phyloP scores from a whole-genome alignment of 2,113 vertebrate species.

The Lutjanus erythropterus region DNA sequence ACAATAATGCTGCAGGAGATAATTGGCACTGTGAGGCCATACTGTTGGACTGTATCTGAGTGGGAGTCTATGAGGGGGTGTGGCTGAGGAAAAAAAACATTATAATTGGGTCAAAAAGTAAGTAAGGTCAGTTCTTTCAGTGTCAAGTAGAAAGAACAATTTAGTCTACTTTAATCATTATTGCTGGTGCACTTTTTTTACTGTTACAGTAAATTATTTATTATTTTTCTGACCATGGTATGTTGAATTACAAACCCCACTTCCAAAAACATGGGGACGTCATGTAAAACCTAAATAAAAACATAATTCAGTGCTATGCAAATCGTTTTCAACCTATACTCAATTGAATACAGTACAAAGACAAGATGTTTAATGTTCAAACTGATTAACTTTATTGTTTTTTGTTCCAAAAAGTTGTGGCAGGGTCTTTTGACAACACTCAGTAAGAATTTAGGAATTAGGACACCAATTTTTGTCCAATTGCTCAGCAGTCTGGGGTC shows the following conservation, averaged over 20 bases:
- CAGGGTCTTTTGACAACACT: too few relatives aligned
- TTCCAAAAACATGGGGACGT: too few relatives aligned
- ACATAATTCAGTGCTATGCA: too few relatives aligned
- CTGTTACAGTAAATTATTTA: not conserved
- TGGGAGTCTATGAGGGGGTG: conserved; percentile 17
- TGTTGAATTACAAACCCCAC: not conserved
- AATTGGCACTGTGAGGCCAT: not conserved
- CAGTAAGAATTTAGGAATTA: too few relatives aligned
- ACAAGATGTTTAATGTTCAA: too few relatives aligned
- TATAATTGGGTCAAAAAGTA: not conserved
- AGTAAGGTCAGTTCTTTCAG: not conserved
- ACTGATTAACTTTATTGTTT: too few relatives aligned
- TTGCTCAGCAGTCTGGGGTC: too few relatives aligned
- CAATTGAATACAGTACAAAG: too few relatives aligned
- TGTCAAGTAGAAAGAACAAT: not conserved
- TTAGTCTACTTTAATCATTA: not conserved
- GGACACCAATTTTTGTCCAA: too few relatives aligned
- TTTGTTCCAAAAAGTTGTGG: too few relatives aligned
- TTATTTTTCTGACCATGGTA: not conserved
- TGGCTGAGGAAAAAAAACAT: not conserved
- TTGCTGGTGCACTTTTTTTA: not conserved
- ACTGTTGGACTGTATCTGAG: not conserved
- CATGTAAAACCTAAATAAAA: too few relatives aligned
- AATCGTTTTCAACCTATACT: too few relatives aligned
- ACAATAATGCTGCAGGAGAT: not conserved